Evolutionary conservation across 2,888 invertebrate species (phyloP).

Genomic region (Eilema sororculum): DNA sequence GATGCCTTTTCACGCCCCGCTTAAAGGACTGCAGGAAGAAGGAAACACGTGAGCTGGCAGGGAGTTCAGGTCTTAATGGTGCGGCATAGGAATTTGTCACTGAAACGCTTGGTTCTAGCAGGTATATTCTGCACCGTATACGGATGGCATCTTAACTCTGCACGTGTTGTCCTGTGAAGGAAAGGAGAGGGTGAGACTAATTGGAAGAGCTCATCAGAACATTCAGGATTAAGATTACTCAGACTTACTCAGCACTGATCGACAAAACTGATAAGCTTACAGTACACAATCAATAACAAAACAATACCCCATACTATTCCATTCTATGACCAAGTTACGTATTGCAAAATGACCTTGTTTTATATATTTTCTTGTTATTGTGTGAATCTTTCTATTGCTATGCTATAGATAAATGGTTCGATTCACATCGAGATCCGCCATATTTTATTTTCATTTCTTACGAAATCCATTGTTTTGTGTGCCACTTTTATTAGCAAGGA

Average conservation of each 20-base stretch:
- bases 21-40: too few relatives aligned
- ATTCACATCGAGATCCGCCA: constrained; percentile 42
- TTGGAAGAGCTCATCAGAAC: too few relatives aligned
- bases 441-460: constrained; percentile 43
- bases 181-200: too few relatives aligned
- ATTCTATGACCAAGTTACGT: constrained; percentile 13
- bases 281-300: constrained; percentile 20
- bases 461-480: constrained; percentile 55
- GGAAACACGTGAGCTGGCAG: too few relatives aligned
- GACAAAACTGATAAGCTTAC: background rate
- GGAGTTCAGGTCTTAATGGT: too few relatives aligned
- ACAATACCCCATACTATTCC: background rate
- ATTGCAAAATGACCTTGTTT: constrained; percentile 37
- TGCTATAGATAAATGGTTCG: constrained; percentile 32
- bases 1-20: too few relatives aligned
- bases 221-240: too few relatives aligned
- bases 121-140: too few relatives aligned
- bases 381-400: constrained; percentile 49
- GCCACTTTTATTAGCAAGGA: constrained; percentile 35
- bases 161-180: too few relatives aligned
- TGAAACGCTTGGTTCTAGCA: too few relatives aligned
- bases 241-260: background rate
- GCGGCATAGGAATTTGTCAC: too few relatives aligned
- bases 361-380: constrained; percentile 47
- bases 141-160: too few relatives aligned